phyloP scores from a whole-genome alignment of 2,888 invertebrate genomes.

The Noctua fimbriata region DNA sequence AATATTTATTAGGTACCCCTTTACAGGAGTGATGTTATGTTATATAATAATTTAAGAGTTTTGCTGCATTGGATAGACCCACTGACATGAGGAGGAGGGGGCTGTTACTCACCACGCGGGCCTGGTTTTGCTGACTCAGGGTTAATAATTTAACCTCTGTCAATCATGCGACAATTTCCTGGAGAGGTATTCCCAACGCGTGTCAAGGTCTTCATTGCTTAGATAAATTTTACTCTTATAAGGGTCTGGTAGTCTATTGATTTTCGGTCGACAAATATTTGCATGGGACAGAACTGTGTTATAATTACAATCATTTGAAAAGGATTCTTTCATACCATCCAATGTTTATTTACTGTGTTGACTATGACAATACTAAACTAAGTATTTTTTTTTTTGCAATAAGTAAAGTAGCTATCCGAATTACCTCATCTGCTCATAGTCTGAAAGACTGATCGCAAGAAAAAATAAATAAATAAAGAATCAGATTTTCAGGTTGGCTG shows the following conservation, averaged over 20 bases:
- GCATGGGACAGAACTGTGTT: neutral
- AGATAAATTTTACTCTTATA: neutral
- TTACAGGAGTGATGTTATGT: neutral
- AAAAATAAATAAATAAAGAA: neutral
- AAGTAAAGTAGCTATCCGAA: neutral
- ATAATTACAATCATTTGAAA: no score
- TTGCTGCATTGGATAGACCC: neutral
- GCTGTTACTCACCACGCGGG: neutral
- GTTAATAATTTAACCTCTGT: no score
- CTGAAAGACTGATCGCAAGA: no score
- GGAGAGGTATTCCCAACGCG: neutral
- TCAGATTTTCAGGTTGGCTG: no score
- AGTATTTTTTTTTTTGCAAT: neutral
- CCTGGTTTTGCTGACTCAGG: neutral
- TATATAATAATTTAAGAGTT: neutral
- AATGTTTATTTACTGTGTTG: no score
- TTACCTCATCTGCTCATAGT: no score
- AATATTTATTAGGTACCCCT: neutral
- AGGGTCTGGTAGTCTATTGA: neutral
- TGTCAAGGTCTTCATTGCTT: neutral
- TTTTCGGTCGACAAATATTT: neutral
- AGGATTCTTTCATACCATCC: no score
- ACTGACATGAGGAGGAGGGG: neutral
- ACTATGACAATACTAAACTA: neutral
- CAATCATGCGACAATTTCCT: neutral